These are phyloP conservation scores for Aptenodytes patagonicus DNA, from an alignment of 2,113 vertebrate species.

Conservation along the genomic window DNA sequence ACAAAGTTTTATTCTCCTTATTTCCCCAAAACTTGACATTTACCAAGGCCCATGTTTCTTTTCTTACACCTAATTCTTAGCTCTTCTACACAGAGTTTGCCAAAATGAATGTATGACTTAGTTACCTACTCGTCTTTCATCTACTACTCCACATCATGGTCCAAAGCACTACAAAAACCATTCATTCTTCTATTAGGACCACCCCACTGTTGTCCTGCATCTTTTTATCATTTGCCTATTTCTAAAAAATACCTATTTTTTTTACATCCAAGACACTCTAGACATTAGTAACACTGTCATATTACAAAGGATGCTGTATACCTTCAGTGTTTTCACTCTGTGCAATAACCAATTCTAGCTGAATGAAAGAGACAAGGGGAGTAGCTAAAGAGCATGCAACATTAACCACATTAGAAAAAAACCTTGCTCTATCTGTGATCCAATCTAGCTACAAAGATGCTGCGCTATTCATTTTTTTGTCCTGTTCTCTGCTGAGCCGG, in stretches of 20 bases:
- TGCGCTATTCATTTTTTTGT: rapidly evolving
- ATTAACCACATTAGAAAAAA: not conserved
- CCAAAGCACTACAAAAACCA: not conserved
- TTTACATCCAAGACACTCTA: not conserved
- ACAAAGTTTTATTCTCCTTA: not conserved
- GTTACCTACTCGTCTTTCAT: not conserved
- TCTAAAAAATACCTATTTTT: not conserved
- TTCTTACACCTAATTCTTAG: not conserved
- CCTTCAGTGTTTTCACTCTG: not conserved
- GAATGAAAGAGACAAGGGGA: not conserved
- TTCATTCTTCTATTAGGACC: not conserved
- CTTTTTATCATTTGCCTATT: not conserved
- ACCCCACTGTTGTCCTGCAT: not conserved
- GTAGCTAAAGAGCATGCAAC: not conserved
- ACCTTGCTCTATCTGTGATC: not conserved
- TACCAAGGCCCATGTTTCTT: not conserved
- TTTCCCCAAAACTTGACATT: not conserved
- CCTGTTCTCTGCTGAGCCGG: not conserved
- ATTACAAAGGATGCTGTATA: not conserved
- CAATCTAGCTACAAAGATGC: not conserved
- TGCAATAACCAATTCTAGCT: not conserved
- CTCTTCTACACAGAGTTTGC: not conserved
- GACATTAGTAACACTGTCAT: not conserved
- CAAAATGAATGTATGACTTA: not conserved
- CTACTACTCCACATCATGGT: not conserved